Evolutionary conservation across 2,888 invertebrate species (phyloP), one percentile per base, ranked within the genome.

Genomic region (Sinelater perroti): DNA sequence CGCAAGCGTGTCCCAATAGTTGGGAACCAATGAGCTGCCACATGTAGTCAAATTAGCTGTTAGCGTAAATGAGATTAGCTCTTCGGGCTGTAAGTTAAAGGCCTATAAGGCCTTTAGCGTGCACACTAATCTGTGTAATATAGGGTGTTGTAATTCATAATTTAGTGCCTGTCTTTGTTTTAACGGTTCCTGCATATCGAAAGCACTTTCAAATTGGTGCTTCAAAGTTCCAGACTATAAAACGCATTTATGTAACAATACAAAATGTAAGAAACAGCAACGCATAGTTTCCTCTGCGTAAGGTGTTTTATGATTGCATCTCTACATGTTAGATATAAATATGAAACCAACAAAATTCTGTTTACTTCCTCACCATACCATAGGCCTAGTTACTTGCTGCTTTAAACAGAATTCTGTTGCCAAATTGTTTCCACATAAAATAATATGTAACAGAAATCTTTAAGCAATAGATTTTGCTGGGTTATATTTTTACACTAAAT

Each of bases 401-500:
- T n/a, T n/a, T n/a, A n/a, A 28, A 28, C 28, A 28, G 10, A 28
- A 28, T 28, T 28, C 28, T 28, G 28, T 5, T 5, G 5, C 2
- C 2, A 28, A 28, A 28, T 5, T 10, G 10, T 28, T 24, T 28
- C 8, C 8, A 28, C 5, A n/a, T 5, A 24, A 36, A n/a, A 20
- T 16, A 21, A 21, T n/a, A 30, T 44, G 30, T 44, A 44, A 30
- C 44, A 24, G 28, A 20, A 36, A 33, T 51, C 44, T 36, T 7
- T 45, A 44, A 53, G 45, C 53, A 45, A 53, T 53, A 53, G 51
- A 51, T 42, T 51, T 50, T 30, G 18, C 28, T 51, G 18, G 44
- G 28, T 30, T 30, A 44, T 44, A 44, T 44, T 44, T 44, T 44
- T 44, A 44, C 30, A 26, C 40, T 40, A 38, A 40, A 40, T 14